phyloP scores from a whole-genome alignment of 2,888 invertebrate species.

The Globia sparganii region DNA sequence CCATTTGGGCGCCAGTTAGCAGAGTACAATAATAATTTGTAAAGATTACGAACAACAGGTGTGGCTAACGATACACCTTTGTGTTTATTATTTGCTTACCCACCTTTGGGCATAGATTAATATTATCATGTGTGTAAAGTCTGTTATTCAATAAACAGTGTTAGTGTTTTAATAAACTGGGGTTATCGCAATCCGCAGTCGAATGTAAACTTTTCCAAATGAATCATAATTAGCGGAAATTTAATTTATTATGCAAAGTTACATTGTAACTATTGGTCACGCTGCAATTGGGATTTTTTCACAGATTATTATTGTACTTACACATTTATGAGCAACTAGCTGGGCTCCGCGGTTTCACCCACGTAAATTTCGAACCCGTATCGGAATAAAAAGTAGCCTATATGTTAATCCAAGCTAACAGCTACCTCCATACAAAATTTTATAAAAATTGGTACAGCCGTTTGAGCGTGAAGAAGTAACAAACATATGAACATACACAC shows the following conservation, averaged over 20 bases:
- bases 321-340: background rate
- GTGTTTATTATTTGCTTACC: slow-evolving; percentile 62
- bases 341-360: no score
- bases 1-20: slow-evolving; percentile 56
- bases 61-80: slow-evolving; percentile 62
- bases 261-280: background rate
- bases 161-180: slow-evolving; percentile 10
- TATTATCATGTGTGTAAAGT: slow-evolving; percentile 23
- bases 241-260: background rate
- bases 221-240: background rate
- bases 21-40: slow-evolving; percentile 67
- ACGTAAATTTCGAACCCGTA: no score
- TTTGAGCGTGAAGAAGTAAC: no score
- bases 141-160: slow-evolving; percentile 16
- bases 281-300: background rate
- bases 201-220: background rate
- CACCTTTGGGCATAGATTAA: slow-evolving; percentile 60
- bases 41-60: slow-evolving; percentile 69
- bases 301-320: background rate
- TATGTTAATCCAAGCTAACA: no score
- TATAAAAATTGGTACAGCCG: no score
- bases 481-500: no score
- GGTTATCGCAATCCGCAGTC: background rate
- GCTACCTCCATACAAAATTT: no score
- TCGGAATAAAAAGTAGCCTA: no score